phyloP scores from a whole-genome alignment of 1,140 invertebrate species.

The Drosophila biarmipes region DNA sequence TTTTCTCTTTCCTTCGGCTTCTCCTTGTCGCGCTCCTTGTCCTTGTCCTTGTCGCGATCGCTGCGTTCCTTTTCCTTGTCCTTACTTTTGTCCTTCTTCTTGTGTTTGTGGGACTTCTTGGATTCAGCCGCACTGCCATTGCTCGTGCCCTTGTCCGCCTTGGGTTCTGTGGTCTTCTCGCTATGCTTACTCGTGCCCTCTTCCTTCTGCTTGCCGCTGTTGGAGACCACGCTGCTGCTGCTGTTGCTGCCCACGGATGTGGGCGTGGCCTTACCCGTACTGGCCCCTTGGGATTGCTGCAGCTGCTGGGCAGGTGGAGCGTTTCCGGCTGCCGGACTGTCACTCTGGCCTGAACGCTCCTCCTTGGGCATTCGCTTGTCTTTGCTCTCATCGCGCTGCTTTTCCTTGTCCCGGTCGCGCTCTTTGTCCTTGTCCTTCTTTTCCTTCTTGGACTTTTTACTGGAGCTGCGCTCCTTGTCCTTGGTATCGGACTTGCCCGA shows the following conservation, averaged over 20 bases:
- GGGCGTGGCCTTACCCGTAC: conserved; percentile 64
- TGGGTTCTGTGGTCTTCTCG: conserved; percentile 46
- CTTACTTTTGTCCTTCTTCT: conserved; percentile 86
- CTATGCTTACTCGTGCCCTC: conserved; percentile 34
- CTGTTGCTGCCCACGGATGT: conserved; percentile 64
- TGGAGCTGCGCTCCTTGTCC: conserved; percentile 85
- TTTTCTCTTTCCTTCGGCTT: conserved; percentile 58
- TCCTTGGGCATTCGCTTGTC: conserved; percentile 83
- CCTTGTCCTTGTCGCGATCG: conserved; percentile 79
- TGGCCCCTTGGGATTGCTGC: conserved; percentile 17
- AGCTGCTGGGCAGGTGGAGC: conserved; percentile 6
- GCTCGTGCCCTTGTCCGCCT: conserved; percentile 43
- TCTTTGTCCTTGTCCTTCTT: conserved; percentile 85
- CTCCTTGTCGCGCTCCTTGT: conserved; percentile 54
- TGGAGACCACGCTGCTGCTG: conserved; percentile 45
- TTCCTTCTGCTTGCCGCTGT: conserved; percentile 49
- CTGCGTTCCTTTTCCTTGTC: conserved; percentile 84
- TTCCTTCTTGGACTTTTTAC: conserved; percentile 85
- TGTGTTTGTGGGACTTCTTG: conserved; percentile 87
- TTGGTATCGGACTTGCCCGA: conserved; percentile 81
- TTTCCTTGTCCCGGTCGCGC: conserved; percentile 84
- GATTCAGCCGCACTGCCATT: conserved; percentile 77
- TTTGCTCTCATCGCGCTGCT: conserved; percentile 77
- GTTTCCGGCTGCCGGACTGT: conserved; percentile 42
- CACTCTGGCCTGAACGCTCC: conserved; percentile 53